Base-by-base conservation (phyloP, 2,888 invertebrate species). In the Yponomeuta sedellus region DNA sequence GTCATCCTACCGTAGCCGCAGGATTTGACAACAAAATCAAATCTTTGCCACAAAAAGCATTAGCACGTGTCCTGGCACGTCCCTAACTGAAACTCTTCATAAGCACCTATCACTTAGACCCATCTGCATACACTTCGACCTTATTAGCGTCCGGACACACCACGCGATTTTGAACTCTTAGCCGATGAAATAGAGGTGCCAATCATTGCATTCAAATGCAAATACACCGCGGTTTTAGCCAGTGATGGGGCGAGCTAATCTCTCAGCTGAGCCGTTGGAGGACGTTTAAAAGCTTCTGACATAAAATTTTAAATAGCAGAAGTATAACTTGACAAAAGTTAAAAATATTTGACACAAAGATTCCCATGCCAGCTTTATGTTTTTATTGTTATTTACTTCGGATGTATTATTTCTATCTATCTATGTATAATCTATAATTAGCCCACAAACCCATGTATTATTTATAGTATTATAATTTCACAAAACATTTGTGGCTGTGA, bases 211-310 rank as follows among this genome's bases (percentile, higher is more conserved):
- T 67, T 67, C 65, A 67, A 67, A 67, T 67, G 73, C 69, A 75
- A 69, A 71, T 72, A 68, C 74, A 75, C 78, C 68, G 76, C 80
- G 78, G 81, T 74, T 79, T 25, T 34, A 65, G 34, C 58, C 64
- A 64, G 62, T 56, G 79, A 80, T 83, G 76, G 82, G 84, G 83
- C 75, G 75, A 77, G 83, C 86, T 91, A 90, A 91, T 91, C 90
- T 88, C 86, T 85, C 86, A 89, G 89, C 88, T 88, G 88, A 89
- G 86, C 83, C 83, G 77, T 79, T 81, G 79, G 82, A 88, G 86
- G 88, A 86, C 88, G 86, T 86, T 88, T 88, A 86, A 89, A 89
- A 89, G 89, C 88, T 78, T 66, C 66, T 68, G 59, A 58, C 44
- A 52, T 52, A 52, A 4, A 52, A 52, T 52, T 16, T 16, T 12